Conservation (phyloP, 2,888 invertebrate species). For the Phyllotreta striolata region DNA sequence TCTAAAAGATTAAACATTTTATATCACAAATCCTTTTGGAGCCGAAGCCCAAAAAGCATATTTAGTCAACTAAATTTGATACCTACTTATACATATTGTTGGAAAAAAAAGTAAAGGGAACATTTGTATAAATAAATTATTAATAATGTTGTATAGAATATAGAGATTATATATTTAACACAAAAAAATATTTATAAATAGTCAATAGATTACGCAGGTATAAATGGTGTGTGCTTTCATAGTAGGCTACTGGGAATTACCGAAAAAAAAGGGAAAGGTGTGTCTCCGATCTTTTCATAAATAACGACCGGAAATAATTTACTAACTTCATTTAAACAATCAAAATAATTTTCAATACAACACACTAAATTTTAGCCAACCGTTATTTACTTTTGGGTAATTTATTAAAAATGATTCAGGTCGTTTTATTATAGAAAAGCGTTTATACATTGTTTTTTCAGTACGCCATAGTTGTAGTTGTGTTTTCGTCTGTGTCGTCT, state of each 20-base stretch:
- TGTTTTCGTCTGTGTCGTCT: constrained; percentile 55
- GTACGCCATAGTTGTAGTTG: constrained; percentile 49
- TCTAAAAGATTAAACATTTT: constrained; percentile 32
- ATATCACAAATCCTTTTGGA: constrained; percentile 32
- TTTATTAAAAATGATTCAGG: too few species aligned
- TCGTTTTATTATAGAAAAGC: too few species aligned
- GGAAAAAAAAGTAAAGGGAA: constrained; percentile 58
- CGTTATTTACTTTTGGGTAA: too few species aligned
- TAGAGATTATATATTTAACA: constrained; percentile 58
- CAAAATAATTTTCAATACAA: too few species aligned
- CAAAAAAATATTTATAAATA: constrained; percentile 60
- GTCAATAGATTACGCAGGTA: constrained; percentile 58
- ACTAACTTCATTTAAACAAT: too few species aligned
- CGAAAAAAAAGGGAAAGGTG: not conserved
- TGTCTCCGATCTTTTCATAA: too few species aligned
- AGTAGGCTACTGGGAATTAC: constrained; percentile 43
- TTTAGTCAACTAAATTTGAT: constrained; percentile 54
- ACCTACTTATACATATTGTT: constrained; percentile 61
- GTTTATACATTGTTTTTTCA: not conserved
- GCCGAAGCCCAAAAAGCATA: constrained; percentile 36
- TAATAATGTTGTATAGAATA: constrained; percentile 61
- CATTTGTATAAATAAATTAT: constrained; percentile 59
- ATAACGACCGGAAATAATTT: too few species aligned
- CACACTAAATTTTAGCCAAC: too few species aligned
- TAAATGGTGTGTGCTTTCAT: constrained; percentile 62